Evolutionary conservation across 1,140 invertebrate genomes (phyloP).

Genomic region (Drosophila insularis): DNA sequence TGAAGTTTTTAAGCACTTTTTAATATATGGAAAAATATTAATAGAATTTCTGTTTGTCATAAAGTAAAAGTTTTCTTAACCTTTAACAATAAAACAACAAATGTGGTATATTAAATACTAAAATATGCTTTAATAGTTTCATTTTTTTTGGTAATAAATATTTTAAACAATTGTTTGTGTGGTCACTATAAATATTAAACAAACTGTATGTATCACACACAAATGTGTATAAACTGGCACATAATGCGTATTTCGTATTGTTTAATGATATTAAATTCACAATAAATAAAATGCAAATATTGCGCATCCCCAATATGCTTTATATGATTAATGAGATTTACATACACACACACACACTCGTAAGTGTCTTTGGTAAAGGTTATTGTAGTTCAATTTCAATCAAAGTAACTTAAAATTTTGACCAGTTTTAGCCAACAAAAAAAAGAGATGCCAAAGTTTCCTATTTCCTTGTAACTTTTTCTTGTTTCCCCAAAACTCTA

Average conservation of each 20-base stretch:
- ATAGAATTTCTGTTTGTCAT: too few species aligned
- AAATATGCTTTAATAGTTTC: too few species aligned
- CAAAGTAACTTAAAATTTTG: not conserved
- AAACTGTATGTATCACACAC: not conserved
- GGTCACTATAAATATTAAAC: not conserved
- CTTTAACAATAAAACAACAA: too few species aligned
- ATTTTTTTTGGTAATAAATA: too few species aligned
- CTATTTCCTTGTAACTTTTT: constrained; percentile 27
- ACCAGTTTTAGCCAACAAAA: not conserved
- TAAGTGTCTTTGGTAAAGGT: not conserved
- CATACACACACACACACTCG: not conserved
- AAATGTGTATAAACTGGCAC: not conserved
- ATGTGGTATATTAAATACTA: too few species aligned
- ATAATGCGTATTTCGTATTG: constrained; percentile 35
- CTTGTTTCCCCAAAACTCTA: constrained; percentile 3
- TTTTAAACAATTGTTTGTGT: too few species aligned
- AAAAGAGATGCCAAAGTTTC: constrained; percentile 25
- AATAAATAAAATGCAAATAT: constrained; percentile 42
- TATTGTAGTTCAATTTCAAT: not conserved
- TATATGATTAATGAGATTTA: constrained; percentile 48
- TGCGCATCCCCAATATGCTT: constrained; percentile 13
- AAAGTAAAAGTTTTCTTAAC: too few species aligned
- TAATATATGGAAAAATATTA: too few species aligned
- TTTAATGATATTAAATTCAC: constrained; percentile 49
- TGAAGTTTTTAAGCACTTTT: too few species aligned